Conservation (phyloP, 2,888 invertebrate genomes). For the Salticus scenicus region DNA sequence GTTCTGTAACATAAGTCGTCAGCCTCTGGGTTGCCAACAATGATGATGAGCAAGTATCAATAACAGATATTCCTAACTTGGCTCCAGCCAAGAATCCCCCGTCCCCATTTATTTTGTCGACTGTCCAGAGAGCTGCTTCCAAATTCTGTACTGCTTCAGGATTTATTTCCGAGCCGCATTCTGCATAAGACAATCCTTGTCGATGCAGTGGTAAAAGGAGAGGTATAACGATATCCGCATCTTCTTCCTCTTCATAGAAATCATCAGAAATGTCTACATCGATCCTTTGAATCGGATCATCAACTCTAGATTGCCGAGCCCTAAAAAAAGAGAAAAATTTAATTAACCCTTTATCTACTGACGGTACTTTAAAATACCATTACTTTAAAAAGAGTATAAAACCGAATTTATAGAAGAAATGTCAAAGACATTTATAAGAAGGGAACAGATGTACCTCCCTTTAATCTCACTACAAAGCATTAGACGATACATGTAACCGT, state of each 20-base stretch:
- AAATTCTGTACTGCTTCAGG: slow-evolving; percentile 74
- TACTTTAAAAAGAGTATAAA: no score
- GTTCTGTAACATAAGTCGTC: slow-evolving; percentile 34
- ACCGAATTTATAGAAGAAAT: neutral
- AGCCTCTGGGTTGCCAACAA: slow-evolving; percentile 62
- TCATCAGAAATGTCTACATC: slow-evolving; percentile 18
- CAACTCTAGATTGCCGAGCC: slow-evolving; percentile 46
- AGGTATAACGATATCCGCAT: slow-evolving; percentile 56
- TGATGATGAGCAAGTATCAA: slow-evolving; percentile 69
- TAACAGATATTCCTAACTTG: slow-evolving; percentile 43
- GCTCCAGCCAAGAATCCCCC: slow-evolving; percentile 50
- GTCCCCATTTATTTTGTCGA: slow-evolving; percentile 72
- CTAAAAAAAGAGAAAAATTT: neutral
- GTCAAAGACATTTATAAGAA: no score
- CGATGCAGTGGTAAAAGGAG: slow-evolving; percentile 74
- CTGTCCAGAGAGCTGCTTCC: slow-evolving; percentile 76
- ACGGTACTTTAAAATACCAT: no score
- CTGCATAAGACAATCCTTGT: slow-evolving; percentile 73
- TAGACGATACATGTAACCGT: no score
- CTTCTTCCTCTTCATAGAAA: neutral
- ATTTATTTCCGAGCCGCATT: slow-evolving; percentile 73
- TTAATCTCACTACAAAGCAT: no score
- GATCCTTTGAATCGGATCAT: slow-evolving; percentile 35
- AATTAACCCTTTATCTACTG: no score
- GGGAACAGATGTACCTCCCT: no score